Percentiles rank a stretch among this genome's conserved stretches.
phyloP scores from a whole-genome alignment of 2,888 invertebrate species.

The Drosophila paramelanica region DNA sequence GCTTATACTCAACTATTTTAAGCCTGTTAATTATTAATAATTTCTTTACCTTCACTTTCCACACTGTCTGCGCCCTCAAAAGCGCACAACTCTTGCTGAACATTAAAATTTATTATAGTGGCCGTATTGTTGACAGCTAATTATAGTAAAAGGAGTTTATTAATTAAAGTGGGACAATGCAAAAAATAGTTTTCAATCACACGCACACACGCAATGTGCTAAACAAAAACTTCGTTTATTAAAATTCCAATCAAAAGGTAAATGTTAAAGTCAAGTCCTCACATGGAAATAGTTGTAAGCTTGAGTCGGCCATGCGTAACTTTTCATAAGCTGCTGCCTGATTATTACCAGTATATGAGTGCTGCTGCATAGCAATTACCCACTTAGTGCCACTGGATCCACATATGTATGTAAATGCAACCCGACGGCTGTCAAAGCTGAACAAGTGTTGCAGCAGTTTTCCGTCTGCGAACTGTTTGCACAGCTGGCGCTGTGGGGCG shows the following conservation, averaged over 20 bases:
- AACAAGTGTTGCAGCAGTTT: slow-evolving; percentile 4
- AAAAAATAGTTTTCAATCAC: slow-evolving; percentile 3
- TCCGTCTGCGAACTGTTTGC: slow-evolving; percentile 29
- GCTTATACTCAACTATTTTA: slow-evolving; percentile 7
- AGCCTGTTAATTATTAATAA: slow-evolving; percentile 22
- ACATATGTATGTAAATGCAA: slow-evolving; percentile 18
- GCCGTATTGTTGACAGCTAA: slow-evolving; percentile 8
- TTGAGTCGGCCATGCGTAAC: neutral
- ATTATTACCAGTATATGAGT: slow-evolving; percentile 10
- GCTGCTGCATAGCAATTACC: slow-evolving; percentile 22
- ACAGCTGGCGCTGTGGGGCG: slow-evolving; percentile 30
- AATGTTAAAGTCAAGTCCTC: neutral
- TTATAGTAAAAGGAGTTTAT: slow-evolving; percentile 19
- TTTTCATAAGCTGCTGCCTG: slow-evolving; percentile 4
- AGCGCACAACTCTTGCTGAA: slow-evolving; percentile 34
- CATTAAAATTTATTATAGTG: slow-evolving; percentile 42
- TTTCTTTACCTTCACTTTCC: slow-evolving; percentile 6
- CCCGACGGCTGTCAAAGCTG: neutral
- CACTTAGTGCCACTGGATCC: slow-evolving; percentile 20
- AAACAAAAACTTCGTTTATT: neutral
- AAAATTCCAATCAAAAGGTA: neutral
- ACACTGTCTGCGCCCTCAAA: slow-evolving; percentile 1
- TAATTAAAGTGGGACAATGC: slow-evolving; percentile 28
- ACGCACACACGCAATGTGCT: neutral
- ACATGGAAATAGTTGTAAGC: neutral